These are phyloP conservation scores for Microtus richardsoni DNA, from an alignment of 2,113 vertebrate species.

Conservation along the genomic window DNA sequence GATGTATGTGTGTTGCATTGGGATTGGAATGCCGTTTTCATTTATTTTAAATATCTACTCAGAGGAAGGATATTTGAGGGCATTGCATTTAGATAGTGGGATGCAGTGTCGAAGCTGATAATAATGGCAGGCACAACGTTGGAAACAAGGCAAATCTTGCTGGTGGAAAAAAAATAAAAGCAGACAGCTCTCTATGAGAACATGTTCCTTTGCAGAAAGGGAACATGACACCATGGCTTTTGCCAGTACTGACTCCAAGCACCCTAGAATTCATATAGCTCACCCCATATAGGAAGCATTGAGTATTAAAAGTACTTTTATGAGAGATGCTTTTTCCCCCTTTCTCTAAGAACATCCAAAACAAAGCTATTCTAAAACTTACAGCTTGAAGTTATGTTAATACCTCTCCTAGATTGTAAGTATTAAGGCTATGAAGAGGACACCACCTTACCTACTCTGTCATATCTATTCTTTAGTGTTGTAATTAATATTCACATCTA, in stretches of 20 bases:
- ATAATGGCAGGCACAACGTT: not conserved
- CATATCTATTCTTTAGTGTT: not conserved
- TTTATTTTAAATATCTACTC: not conserved
- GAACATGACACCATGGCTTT: not conserved
- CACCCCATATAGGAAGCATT: not conserved
- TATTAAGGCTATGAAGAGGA: not conserved
- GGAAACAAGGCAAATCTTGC: not conserved
- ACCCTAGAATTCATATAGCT: not conserved
- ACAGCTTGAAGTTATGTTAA: not conserved
- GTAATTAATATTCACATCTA: not conserved
- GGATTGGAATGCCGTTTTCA: not conserved
- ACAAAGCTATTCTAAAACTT: not conserved
- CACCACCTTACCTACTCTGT: rapidly evolving
- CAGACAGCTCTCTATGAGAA: not conserved
- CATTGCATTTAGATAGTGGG: not conserved
- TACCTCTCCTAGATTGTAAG: not conserved
- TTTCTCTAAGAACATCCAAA: not conserved
- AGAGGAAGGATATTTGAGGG: not conserved
- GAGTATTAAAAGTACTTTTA: not conserved
- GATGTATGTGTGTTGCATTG: not conserved
- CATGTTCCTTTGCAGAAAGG: not conserved
- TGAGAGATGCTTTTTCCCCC: not conserved
- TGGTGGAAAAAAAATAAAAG: not conserved
- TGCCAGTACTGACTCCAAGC: not conserved
- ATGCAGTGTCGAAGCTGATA: not conserved